Evolutionary conservation across 2,113 vertebrate species (phyloP).

Genomic region (Grammomys dolichurus): DNA sequence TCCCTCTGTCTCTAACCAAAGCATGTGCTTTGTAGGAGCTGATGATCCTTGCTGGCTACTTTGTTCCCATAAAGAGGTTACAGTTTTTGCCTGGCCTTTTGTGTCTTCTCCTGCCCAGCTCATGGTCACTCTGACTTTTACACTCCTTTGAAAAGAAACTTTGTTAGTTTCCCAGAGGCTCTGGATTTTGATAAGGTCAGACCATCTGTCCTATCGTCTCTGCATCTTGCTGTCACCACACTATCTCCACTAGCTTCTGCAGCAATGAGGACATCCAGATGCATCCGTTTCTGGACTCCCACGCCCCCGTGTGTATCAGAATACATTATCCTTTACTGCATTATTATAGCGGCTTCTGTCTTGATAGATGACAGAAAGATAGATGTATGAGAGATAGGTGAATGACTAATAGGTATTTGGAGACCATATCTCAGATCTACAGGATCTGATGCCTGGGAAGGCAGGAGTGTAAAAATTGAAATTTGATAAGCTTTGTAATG

Average conservation of each 20-base stretch:
- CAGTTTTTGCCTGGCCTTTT: not conserved
- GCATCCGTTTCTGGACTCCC: not conserved
- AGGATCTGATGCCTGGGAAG: not conserved
- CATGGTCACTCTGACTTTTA: not conserved
- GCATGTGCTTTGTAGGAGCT: not conserved
- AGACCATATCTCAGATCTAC: not conserved
- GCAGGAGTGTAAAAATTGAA: not conserved
- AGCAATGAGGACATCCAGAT: not conserved
- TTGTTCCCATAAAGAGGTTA: conserved; percentile 13
- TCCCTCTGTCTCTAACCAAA: conserved; percentile 11
- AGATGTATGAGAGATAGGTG: not conserved
- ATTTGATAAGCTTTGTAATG: not conserved
- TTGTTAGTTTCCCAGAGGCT: not conserved
- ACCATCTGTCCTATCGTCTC: not conserved
- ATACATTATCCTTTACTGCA: too few species aligned
- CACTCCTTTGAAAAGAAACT: not conserved
- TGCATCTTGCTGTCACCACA: not conserved
- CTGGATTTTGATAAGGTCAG: not conserved
- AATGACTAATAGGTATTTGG: not conserved
- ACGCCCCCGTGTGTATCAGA: not conserved
- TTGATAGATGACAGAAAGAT: not conserved
- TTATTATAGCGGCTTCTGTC: not conserved
- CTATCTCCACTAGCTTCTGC: not conserved
- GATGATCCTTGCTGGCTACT: not conserved
- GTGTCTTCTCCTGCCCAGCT: not conserved